phyloP scores from a whole-genome alignment of 2,797 vertebrate genomes.

The Rhinatrema bivittatum region DNA sequence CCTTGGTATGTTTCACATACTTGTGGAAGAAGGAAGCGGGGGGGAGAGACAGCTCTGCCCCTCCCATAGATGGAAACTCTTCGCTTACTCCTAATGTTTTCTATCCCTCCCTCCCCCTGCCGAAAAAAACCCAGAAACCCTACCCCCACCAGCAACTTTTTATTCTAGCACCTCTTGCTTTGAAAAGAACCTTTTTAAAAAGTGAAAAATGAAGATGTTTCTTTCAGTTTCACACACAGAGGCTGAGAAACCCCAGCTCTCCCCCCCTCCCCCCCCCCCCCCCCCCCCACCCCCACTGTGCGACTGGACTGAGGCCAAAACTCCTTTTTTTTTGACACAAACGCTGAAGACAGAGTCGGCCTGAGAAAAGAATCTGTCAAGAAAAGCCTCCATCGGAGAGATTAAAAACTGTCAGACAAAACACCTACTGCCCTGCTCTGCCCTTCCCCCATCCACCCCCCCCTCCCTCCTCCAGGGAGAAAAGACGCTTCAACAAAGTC shows the following conservation, averaged over 20 bases:
- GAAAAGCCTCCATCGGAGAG: background rate
- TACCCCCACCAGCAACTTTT: background rate
- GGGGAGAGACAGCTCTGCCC: no score
- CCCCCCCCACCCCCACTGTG: background rate
- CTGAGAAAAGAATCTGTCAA: slow-evolving; percentile 7
- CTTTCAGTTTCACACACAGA: slow-evolving; percentile 61
- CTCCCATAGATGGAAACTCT: no score
- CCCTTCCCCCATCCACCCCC: background rate
- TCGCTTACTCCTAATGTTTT: no score
- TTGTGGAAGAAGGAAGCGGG: no score
- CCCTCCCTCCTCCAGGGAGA: background rate
- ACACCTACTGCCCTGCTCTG: background rate
- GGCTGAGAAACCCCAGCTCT: slow-evolving; percentile 52
- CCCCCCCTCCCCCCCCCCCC: rapidly evolving
- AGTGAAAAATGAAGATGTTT: slow-evolving; percentile 70
- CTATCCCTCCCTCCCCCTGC: no score
- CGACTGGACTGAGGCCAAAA: background rate
- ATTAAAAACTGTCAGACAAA: background rate
- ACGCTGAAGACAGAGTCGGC: slow-evolving; percentile 5
- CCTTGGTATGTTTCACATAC: no score
- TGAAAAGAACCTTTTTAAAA: slow-evolving; percentile 27
- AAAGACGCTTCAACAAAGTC: background rate
- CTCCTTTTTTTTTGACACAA: background rate
- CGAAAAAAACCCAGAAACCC: no score
- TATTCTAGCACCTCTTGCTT: background rate